Conservation (phyloP, 1,140 invertebrate species). For the Ctenoplectra terminalis region DNA sequence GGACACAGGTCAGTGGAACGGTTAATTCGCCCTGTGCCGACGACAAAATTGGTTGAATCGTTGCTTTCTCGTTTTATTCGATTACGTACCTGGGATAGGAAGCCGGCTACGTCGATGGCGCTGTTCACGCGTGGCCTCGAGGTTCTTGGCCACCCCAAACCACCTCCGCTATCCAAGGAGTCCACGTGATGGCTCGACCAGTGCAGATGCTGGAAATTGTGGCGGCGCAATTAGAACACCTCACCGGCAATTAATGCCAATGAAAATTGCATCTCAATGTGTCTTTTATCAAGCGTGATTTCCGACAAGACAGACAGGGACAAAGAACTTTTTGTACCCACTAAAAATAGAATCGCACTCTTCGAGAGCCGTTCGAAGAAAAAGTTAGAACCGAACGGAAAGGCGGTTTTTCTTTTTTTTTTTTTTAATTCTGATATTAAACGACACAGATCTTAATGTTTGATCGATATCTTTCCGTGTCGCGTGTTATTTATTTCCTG, state of each 20-base stretch:
- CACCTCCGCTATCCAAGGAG: conserved; percentile 85
- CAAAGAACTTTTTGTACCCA: conserved; percentile 12
- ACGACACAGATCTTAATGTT: too few relatives aligned
- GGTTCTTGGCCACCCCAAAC: conserved; percentile 82
- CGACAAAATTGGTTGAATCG: conserved; percentile 13
- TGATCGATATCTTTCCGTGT: too few relatives aligned
- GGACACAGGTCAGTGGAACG: conserved; percentile 44
- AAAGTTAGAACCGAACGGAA: too few relatives aligned
- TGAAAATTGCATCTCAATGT: conserved; percentile 34
- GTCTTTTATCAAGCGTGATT: conserved; percentile 32
- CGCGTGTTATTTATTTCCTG: too few relatives aligned
- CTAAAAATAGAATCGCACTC: neutral
- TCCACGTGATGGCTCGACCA: conserved; percentile 85
- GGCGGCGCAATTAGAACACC: conserved; percentile 60
- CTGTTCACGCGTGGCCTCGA: conserved; percentile 89
- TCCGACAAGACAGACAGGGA: conserved; percentile 9
- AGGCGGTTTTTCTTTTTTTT: too few relatives aligned
- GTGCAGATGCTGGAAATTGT: conserved; percentile 87
- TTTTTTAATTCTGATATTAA: too few relatives aligned
- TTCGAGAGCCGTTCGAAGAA: too few relatives aligned
- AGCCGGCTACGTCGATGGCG: conserved; percentile 89
- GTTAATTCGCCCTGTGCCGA: conserved; percentile 33
- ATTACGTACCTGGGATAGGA: conserved; percentile 86
- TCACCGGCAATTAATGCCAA: conserved; percentile 11
- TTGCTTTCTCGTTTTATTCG: conserved; percentile 42